Base-by-base conservation (phyloP, 2,888 invertebrate species). In the Gandaritis pyraliata region DNA sequence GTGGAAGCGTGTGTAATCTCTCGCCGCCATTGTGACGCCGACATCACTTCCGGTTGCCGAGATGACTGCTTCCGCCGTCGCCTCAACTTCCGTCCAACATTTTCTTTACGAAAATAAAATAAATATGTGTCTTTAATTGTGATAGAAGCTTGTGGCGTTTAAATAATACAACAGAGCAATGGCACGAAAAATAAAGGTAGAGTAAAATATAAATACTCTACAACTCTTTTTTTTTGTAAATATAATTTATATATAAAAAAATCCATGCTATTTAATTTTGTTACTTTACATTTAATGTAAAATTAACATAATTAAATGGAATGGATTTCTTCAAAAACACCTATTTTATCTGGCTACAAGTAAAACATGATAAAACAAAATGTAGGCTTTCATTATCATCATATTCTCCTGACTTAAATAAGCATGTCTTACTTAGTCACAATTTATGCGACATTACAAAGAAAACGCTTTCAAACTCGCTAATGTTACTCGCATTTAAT, bases 21-120 rank as follows among this genome's bases (percentile, higher is more conserved):
- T 64, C 68, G 83, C 76, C 85, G 84, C 81, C 85, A 72, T 71
- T 70, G 75, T 77, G 81, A 73, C 78, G 74, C 61, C 73, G 69
- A 75, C 77, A 78, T 83, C 80, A 81, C 80, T 73, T 80, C 84
- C 81, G 77, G 73, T 69, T 67, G 76, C 71, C 63, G 72, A 73
- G 73, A 77, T 74, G 72, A 71, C 75, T 77, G 75, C 74, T 77
- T 76, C 76, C 80, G 76, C 65, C 68, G 71, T 67, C 76, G 69
- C 69, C 63, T 63, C 63, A 65, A 72, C 75, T 74, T 82, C 81
- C 83, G 76, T 68, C 68, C 68, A 61, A 23, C 69, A 70, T 72
- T 64, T 74, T 71, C 71, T 71, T 72, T 70, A 58, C 23, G 56
- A 55, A 52, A 63, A 57, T 16, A 3, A 45, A 33, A 33, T 45